Percentiles rank a stretch among this genome's conserved stretches.
These are phyloP conservation scores for Anomalospiza imberbis DNA, from an alignment of 2,797 vertebrate genomes.

Conservation along the genomic window DNA sequence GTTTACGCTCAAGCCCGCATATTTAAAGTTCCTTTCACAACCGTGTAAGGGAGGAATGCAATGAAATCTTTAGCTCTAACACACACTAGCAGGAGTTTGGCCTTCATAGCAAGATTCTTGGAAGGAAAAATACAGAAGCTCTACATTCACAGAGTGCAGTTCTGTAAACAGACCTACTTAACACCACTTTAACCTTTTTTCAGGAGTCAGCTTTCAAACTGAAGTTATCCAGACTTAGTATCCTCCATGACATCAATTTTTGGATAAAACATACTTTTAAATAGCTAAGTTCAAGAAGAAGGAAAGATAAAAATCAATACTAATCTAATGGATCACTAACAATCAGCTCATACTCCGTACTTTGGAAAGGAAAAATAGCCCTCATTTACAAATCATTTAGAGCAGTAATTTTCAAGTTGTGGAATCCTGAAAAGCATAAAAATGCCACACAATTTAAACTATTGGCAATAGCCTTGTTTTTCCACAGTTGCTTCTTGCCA, in stretches of 20 bases:
- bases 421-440: conserved; percentile 7
- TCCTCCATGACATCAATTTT: not conserved
- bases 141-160: not conserved
- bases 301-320: not conserved
- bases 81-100: not conserved
- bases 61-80: not conserved
- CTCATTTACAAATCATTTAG: not conserved
- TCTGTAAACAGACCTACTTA: not conserved
- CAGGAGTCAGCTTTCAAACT: not conserved
- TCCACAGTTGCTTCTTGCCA: not conserved
- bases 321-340: not conserved
- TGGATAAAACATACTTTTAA: not conserved
- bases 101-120: not conserved
- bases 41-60: not conserved
- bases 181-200: not conserved
- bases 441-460: not conserved
- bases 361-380: not conserved
- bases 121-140: not conserved
- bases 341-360: not conserved
- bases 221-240: not conserved
- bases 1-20: not conserved
- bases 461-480: conserved; percentile 11
- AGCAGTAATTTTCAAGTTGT: not conserved
- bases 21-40: not conserved
- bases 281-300: not conserved